Evolutionary conservation across 2,797 vertebrate genomes (phyloP), one percentile per base, ranked within the genome.

Genomic region (Danio jaintianensis): DNA sequence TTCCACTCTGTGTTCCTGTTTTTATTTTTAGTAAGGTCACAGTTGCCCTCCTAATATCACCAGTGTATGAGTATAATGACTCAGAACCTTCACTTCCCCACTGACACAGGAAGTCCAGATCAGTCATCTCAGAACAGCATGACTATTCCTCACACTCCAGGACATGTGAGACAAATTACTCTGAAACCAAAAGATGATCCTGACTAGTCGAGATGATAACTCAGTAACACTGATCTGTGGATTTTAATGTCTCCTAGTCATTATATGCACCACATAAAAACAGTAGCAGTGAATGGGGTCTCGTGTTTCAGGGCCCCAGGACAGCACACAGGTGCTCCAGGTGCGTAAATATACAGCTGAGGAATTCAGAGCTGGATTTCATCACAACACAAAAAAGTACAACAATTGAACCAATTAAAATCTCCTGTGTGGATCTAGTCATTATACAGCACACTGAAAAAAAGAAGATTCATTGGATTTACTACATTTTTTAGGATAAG

Each of bases 311-410:
- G 70, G 75, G 80, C 80, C 50, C 52, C 12, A 48, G 67, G 83
- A 84, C 66, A 75, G 45, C 1, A 2, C 67, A 43, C 83, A 85
- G 85, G 85, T 86, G 85, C 85, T 85, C 71, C 85, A 84, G 85
- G 85, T 86, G 85, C 74, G 77, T 81, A 86, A 83, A 81, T 68
- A 78, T 64, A 82, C 67, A 76, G 36, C 42, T 58, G 36, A 36
- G 45, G 73, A 38, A 58, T 75, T 67, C 38, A 71, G 40, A 76
- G 38, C 40, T 16, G 45, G 43, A 48, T 61, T 70, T 70, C 55
- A 61, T 78, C 43, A 43, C n/a, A 77, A 56, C 50, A 77, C 72
- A 66, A 53, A 29, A 55, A 48, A 45, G 64, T 68, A 64, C 59
- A 6, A 63, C 45, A 70, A 78, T 82, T 52, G 81, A 66, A 81